These are phyloP conservation scores for Intellagama lesueurii DNA, from an alignment of 2,797 vertebrate genomes.

Conservation along the genomic window DNA sequence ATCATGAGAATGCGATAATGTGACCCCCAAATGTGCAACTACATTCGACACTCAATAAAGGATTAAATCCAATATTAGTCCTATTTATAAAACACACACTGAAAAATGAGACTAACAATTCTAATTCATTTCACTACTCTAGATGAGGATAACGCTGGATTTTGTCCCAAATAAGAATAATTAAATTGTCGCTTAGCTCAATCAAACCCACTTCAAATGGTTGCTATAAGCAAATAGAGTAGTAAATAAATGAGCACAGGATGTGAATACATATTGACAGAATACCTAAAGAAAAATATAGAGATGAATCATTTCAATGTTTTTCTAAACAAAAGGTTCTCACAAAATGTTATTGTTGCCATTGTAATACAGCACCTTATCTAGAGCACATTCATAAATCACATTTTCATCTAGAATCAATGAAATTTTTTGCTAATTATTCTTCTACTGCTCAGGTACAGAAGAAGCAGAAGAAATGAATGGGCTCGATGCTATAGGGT, in stretches of 20 bases:
- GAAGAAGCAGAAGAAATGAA: neutral
- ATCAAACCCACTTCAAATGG: neutral
- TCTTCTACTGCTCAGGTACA: neutral
- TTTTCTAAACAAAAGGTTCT: neutral
- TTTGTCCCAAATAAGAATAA: neutral
- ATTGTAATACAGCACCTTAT: neutral
- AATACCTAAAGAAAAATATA: neutral
- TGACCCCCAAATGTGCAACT: neutral
- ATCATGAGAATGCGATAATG: neutral
- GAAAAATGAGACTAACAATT: too few species aligned
- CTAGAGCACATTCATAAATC: neutral
- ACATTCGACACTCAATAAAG: neutral
- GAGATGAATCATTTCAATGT: neutral
- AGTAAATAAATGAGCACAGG: neutral
- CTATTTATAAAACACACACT: too few species aligned
- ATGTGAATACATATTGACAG: neutral
- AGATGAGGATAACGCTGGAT: too few species aligned
- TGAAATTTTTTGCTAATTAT: neutral
- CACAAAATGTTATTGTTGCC: slow-evolving; percentile 3
- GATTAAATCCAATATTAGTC: neutral
- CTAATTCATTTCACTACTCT: too few species aligned
- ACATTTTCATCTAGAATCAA: neutral
- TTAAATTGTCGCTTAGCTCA: neutral
- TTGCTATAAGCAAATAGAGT: neutral
- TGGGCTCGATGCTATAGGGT: neutral